A percentile compares a stretch with the other conserved stretches of the same genome.
Conservation (phyloP, 1,140 invertebrate genomes). For the Lethrus apterus region DNA sequence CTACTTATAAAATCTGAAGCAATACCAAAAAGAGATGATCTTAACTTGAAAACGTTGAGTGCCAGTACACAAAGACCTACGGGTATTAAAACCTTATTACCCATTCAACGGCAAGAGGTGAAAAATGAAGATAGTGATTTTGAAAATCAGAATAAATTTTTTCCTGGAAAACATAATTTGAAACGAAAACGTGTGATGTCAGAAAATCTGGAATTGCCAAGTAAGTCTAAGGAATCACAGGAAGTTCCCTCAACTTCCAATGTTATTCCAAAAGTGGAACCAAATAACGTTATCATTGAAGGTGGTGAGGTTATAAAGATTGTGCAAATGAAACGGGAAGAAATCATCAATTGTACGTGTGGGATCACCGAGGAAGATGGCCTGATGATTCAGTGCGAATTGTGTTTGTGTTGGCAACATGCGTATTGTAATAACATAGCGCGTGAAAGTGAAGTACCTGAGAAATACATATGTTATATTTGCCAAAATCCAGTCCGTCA, state of each 20-base stretch:
- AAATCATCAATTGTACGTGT: slow-evolving; percentile 42
- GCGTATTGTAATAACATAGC: slow-evolving; percentile 79
- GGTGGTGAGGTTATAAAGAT: slow-evolving; percentile 58
- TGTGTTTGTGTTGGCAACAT: slow-evolving; percentile 92
- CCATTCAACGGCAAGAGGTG: slow-evolving; percentile 37
- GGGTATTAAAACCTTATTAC: slow-evolving; percentile 48
- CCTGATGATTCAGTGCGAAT: slow-evolving; percentile 90
- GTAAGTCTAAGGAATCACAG: slow-evolving; percentile 23
- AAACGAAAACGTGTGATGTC: slow-evolving; percentile 25
- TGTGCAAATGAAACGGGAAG: slow-evolving; percentile 54
- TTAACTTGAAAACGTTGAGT: slow-evolving; percentile 25
- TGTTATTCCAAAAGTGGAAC: slow-evolving; percentile 18
- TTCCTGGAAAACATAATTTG: slow-evolving; percentile 1
- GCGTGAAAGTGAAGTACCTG: slow-evolving; percentile 72
- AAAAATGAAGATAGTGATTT: slow-evolving; percentile 11
- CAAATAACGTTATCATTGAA: slow-evolving; percentile 43
- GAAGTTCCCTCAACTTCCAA: slow-evolving; percentile 26
- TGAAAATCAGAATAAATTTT: slow-evolving; percentile 7
- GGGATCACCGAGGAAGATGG: slow-evolving; percentile 79
- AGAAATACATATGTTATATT: slow-evolving; percentile 83
- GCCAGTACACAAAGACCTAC: slow-evolving; percentile 21
- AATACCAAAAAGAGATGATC: slow-evolving; percentile 29
- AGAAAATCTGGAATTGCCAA: slow-evolving; percentile 26
- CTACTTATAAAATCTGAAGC: slow-evolving; percentile 30
- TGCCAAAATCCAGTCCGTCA: slow-evolving; percentile 71